A percentile compares a stretch with the other conserved stretches of the same genome.
These are phyloP conservation scores for Oncorhynchus nerka DNA, from an alignment of 2,113 vertebrate species.

Conservation along the genomic window DNA sequence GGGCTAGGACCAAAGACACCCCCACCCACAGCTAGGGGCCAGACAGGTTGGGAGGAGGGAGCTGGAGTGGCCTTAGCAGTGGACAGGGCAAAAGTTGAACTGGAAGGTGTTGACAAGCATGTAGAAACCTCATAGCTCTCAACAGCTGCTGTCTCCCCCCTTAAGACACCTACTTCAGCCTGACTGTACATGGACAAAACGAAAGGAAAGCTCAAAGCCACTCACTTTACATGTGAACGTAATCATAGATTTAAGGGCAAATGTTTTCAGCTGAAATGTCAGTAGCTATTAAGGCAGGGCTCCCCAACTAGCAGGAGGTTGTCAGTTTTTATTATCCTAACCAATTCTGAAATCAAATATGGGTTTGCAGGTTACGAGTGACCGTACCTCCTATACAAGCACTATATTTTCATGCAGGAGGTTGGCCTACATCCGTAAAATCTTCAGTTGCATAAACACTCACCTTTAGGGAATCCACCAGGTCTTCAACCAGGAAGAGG, in stretches of 20 bases:
- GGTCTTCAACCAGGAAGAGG: constrained; percentile 94
- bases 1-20: background rate
- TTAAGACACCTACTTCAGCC: background rate
- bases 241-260: too few relatives aligned
- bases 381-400: too few relatives aligned
- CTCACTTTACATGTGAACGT: background rate
- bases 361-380: too few relatives aligned
- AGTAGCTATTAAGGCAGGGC: background rate
- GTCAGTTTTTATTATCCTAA: too few relatives aligned
- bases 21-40: background rate
- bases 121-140: constrained; percentile 2
- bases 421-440: background rate
- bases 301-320: too few relatives aligned
- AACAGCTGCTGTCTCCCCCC: constrained; percentile 45
- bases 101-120: constrained; percentile 40
- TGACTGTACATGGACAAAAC: background rate
- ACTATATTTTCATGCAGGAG: too few relatives aligned
- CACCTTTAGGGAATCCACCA: constrained; percentile 98
- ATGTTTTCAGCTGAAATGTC: background rate
- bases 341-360: too few relatives aligned
- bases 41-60: background rate
- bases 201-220: background rate
- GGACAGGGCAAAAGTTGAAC: background rate
- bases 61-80: background rate
- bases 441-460: background rate